Conservation (phyloP, 2,113 vertebrate genomes). For the Athene cunicularia region DNA sequence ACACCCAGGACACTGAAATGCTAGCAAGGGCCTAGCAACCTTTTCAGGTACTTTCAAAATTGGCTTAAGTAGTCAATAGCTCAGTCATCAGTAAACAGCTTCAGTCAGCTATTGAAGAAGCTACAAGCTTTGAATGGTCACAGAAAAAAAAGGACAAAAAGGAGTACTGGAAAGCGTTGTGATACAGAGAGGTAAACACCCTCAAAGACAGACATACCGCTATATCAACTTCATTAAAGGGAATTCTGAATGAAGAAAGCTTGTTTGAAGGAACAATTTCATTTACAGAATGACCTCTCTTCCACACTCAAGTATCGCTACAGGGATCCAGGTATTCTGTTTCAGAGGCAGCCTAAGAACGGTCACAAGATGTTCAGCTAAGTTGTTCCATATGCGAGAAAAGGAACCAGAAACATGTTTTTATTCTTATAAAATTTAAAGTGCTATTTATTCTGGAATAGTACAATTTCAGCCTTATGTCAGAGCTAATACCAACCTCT, state of each 20-base stretch:
- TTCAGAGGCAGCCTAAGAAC: not conserved
- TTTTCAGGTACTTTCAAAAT: not conserved
- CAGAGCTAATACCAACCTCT: not conserved
- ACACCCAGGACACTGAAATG: not conserved
- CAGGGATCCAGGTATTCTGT: not conserved
- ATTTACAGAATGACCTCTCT: not conserved
- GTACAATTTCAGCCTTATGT: not conserved
- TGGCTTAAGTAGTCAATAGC: not conserved
- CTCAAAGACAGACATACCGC: not conserved
- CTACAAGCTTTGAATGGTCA: not conserved
- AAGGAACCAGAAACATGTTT: not conserved
- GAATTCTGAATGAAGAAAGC: not conserved
- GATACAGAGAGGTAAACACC: not conserved
- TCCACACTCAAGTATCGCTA: not conserved
- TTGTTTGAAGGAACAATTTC: not conserved
- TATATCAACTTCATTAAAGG: not conserved
- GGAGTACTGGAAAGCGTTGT: not conserved
- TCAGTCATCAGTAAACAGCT: not conserved
- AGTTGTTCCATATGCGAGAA: not conserved
- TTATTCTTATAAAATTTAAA: not conserved
- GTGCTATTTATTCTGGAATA: not conserved
- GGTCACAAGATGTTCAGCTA: not conserved
- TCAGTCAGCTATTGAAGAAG: not conserved
- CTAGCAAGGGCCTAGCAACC: not conserved
- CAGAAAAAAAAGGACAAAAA: not conserved